Percentiles rank a stretch among this genome's conserved stretches.
These are phyloP conservation scores for Phalacrocorax carbo DNA, from an alignment of 2,113 vertebrate species.

Conservation along the genomic window DNA sequence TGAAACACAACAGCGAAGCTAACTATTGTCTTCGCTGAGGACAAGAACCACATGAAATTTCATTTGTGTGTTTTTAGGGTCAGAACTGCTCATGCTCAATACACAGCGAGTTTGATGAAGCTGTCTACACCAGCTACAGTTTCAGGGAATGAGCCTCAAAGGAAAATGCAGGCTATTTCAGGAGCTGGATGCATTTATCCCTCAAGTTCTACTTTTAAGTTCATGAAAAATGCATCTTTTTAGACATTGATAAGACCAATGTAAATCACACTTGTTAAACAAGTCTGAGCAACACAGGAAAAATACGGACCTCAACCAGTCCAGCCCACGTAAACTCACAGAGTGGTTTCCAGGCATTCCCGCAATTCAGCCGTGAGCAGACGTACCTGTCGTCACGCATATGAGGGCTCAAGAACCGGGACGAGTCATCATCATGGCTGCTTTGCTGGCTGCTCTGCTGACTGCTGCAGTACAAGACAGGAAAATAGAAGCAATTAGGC, in stretches of 20 bases:
- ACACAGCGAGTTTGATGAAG: background rate
- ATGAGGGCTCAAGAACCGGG: slow-evolving; percentile 86
- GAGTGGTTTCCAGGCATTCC: fast-evolving
- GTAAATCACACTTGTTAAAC: too few relatives aligned
- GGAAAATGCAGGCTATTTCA: background rate
- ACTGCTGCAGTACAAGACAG: slow-evolving; percentile 72
- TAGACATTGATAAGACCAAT: fast-evolving
- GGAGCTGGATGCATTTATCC: background rate
- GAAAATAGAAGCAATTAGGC: background rate
- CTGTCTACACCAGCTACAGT: background rate
- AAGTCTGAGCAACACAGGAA: background rate
- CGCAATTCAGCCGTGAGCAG: fast-evolving
- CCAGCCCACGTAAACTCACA: fast-evolving
- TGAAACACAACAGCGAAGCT: background rate
- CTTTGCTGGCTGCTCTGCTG: slow-evolving; percentile 91
- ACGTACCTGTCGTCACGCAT: slow-evolving; percentile 80
- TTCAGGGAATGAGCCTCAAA: background rate
- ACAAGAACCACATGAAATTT: background rate
- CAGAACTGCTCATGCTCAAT: background rate
- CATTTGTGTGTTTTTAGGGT: background rate
- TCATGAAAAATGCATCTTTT: background rate
- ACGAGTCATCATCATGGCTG: slow-evolving; percentile 87
- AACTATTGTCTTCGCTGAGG: background rate
- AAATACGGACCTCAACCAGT: background rate
- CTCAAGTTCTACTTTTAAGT: background rate